Evolutionary conservation across 2,888 invertebrate genomes (phyloP).

Genomic region (Tenthredo livida): DNA sequence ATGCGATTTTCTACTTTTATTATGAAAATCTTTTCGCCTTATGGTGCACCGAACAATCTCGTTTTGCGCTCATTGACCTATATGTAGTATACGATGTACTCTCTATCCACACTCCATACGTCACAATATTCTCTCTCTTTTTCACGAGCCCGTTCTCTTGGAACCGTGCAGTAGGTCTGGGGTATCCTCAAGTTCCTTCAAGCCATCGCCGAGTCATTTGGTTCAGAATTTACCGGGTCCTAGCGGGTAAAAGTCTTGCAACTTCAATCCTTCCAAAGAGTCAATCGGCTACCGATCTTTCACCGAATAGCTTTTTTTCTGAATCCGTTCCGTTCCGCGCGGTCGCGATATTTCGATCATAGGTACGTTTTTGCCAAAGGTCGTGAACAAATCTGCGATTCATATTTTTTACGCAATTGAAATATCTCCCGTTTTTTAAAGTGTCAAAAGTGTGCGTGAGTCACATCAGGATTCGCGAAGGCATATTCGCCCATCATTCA

Average conservation of each 20-base stretch:
- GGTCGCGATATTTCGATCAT: background rate
- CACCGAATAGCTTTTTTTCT: background rate
- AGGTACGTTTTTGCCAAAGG: background rate
- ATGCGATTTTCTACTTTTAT: conserved; percentile 21
- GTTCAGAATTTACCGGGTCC: conserved; percentile 17
- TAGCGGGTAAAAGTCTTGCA: background rate
- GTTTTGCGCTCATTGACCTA: conserved; percentile 37
- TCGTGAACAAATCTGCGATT: background rate
- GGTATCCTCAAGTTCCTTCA: conserved; percentile 24
- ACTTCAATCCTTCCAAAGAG: background rate
- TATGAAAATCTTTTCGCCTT: background rate
- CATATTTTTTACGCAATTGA: background rate
- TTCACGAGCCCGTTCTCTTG: conserved; percentile 20
- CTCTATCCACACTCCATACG: conserved; percentile 17
- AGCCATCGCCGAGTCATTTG: background rate
- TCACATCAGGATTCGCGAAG: background rate
- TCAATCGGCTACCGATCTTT: conserved; percentile 1
- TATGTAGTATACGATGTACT: conserved; percentile 4
- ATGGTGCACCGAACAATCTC: conserved; percentile 3
- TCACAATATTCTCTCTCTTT: conserved; percentile 34
- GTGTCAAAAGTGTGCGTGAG: background rate
- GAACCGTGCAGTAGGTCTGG: background rate
- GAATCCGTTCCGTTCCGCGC: background rate
- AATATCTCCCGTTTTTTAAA: background rate
- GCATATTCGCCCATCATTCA: background rate